Evolutionary conservation across 2,888 invertebrate species (phyloP), one percentile per base, ranked within the genome.

Genomic region (Lordiphosa fenestrarum): DNA sequence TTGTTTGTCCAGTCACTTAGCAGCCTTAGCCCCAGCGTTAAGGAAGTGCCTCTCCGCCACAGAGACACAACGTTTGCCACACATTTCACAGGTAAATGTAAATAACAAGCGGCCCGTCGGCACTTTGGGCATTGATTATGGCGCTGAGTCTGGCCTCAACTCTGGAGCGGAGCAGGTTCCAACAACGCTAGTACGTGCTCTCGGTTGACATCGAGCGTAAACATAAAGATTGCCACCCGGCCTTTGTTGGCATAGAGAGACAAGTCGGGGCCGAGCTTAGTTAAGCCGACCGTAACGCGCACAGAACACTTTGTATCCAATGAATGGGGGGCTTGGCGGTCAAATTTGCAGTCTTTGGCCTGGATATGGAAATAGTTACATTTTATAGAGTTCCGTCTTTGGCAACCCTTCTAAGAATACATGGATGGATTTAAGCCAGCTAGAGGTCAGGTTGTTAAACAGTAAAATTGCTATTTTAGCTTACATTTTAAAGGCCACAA

Each of bases 1-100:
- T 84, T 84, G 61, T 78, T 84, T 78, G 59, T 12, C 4, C 38
- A 19, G 33, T 50, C 83, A 84, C 65, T 78, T 78, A 78, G 76
- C 85, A 47, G 48, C 36, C 60, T 62, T 60, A 52, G 53, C 60
- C 66, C 58, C 58, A 56, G 50, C 21, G 21, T 67, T 47, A 59
- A 72, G 83, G 69, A 84, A 82, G 67, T 35, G 39, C 47, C 33
- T 51, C 46, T 61, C 47, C 42, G 57, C 47, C 46, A 19, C 35
- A 53, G 44, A 19, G 42, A 55, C 58, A 65, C 58, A 71, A 54
- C 56, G 62, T 55, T 64, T 66, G 61, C 83, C 35, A 67, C 83
- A 69, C 69, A 82, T 61, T 57, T 84, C 62, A 52, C 75, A 47
- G 54, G 83, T 61, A 84, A 73, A 73, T 42, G 73, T 57, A 76